These are phyloP conservation scores for Ichneumoninae sp. DNA, from an alignment of 2,888 invertebrate genomes.

Conservation along the genomic window DNA sequence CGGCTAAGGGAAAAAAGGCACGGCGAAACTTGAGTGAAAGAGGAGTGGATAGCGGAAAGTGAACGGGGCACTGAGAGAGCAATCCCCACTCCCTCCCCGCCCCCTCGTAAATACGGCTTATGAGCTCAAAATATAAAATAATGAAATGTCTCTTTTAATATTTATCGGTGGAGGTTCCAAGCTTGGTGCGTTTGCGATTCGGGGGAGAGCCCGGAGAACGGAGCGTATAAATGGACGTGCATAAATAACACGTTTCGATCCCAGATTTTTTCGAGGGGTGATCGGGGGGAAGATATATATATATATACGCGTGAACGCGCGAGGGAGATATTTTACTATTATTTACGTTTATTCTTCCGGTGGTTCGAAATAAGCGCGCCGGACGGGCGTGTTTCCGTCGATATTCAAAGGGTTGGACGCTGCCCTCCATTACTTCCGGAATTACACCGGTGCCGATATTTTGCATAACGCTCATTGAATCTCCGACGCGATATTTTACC, in stretches of 20 bases:
- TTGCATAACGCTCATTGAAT: constrained; percentile 52
- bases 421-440: constrained; percentile 51
- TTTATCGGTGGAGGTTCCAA: constrained; percentile 74
- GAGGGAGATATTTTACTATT: constrained; percentile 57
- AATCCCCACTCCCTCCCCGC: constrained; percentile 5
- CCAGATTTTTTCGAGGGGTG: constrained; percentile 45
- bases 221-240: constrained; percentile 33
- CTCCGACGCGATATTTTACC: constrained; percentile 42
- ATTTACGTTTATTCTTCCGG: constrained; percentile 63
- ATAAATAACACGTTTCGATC: constrained; percentile 63
- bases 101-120: constrained; percentile 80
- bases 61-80: constrained; percentile 22
- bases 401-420: constrained; percentile 43
- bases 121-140: constrained; percentile 79
- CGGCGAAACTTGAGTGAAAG: constrained; percentile 35
- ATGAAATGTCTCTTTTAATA: constrained; percentile 78
- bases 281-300: constrained; percentile 62
- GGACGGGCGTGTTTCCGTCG: constrained; percentile 43
- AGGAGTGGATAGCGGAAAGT: constrained; percentile 6
- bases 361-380: constrained; percentile 41
- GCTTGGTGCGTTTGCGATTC: constrained; percentile 35
- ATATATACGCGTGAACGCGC: constrained; percentile 2
- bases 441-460: constrained; percentile 53
- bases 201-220: not conserved
- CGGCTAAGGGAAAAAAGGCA: constrained; percentile 43